These are phyloP conservation scores for Sebastes kiyomatsui DNA, from an alignment of 2,797 vertebrate genomes.

Conservation along the genomic window DNA sequence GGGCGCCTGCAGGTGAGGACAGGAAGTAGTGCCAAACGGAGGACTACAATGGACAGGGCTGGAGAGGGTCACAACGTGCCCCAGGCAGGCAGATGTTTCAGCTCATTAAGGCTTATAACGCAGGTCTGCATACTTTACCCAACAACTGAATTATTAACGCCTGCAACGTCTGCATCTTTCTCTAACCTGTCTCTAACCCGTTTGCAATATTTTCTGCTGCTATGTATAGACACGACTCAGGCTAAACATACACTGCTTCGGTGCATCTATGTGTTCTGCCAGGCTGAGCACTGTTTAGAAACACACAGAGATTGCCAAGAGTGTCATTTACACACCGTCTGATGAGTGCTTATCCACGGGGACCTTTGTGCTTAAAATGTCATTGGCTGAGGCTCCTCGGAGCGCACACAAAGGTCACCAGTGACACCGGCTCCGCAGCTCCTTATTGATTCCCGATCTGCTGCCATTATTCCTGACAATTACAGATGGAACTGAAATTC, in stretches of 20 bases:
- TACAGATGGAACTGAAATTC: conserved; percentile 65
- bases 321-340: conserved; percentile 65
- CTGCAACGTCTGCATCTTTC: conserved; percentile 16
- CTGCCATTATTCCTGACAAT: conserved; percentile 68
- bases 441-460: conserved; percentile 80
- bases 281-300: conserved; percentile 41
- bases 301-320: conserved; percentile 43
- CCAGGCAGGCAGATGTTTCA: conserved; percentile 70
- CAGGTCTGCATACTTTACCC: conserved; percentile 32
- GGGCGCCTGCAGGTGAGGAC: conserved; percentile 44
- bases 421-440: conserved; percentile 67
- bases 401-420: conserved; percentile 79
- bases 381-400: conserved; percentile 69
- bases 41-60: conserved; percentile 8
- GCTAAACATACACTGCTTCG: background rate
- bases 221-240: background rate
- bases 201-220: background rate
- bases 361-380: conserved; percentile 73
- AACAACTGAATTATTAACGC: conserved; percentile 64
- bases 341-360: conserved; percentile 67
- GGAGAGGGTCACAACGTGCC: conserved; percentile 51
- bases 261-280: conserved; percentile 27
- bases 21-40: conserved; percentile 24
- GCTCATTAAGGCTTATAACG: conserved; percentile 57
- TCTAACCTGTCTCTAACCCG: conserved; percentile 11